A percentile compares a stretch with the other conserved stretches of the same genome.
phyloP scores from a whole-genome alignment of 2,888 invertebrate species.

The Copidosoma aretas region DNA sequence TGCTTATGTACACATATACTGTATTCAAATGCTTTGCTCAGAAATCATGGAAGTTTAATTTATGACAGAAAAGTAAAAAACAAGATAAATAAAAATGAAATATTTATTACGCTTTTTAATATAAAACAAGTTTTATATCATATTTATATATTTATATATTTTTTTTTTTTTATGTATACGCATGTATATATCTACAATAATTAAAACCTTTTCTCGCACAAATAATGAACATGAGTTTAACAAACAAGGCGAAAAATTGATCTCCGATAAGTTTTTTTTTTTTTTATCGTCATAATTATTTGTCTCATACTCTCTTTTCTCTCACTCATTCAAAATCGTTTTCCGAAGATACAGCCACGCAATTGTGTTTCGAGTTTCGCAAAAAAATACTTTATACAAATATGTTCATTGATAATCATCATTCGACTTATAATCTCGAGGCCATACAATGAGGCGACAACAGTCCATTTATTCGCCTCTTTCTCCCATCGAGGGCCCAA shows the following conservation, averaged over 20 bases:
- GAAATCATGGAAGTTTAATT: constrained; percentile 4
- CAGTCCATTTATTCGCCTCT: constrained; percentile 6
- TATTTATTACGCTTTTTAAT: constrained; percentile 47
- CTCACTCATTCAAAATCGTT: constrained; percentile 28
- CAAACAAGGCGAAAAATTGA: constrained; percentile 37
- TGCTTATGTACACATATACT: not conserved
- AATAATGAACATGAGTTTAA: constrained; percentile 33
- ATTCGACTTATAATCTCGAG: constrained; percentile 37
- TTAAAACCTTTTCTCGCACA: constrained; percentile 32
- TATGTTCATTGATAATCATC: constrained; percentile 37
- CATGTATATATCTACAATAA: constrained; percentile 42
- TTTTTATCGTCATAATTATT: constrained; percentile 23
- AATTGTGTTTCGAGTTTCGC: constrained; percentile 31
- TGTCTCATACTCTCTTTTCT: constrained; percentile 37
- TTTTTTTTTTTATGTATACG: constrained; percentile 25
- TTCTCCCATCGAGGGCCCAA: constrained; percentile 8
- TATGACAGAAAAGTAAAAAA: constrained; percentile 15
- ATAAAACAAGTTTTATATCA: constrained; percentile 45
- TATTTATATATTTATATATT: constrained; percentile 41
- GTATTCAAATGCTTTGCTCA: constrained; percentile 3
- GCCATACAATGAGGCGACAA: constrained; percentile 30
- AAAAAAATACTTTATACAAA: constrained; percentile 43
- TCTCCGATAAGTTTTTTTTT: constrained; percentile 17
- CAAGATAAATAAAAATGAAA: constrained; percentile 41
- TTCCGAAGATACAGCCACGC: constrained; percentile 29